These are phyloP conservation scores for Colostygia pectinataria DNA, from an alignment of 2,888 invertebrate species.

Conservation along the genomic window DNA sequence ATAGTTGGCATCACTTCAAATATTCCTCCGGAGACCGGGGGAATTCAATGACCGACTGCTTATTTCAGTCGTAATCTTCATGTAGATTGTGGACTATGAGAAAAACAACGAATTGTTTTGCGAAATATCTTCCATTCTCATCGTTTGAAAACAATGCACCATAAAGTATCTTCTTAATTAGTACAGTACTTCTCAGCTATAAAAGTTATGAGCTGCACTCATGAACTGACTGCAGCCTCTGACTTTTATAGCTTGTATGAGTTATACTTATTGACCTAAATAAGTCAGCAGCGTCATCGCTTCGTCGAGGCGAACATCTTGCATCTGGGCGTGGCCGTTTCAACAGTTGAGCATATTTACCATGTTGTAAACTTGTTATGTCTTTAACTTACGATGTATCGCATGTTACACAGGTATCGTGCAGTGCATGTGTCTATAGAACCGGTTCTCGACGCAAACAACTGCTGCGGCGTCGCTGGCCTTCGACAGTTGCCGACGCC, in stretches of 20 bases:
- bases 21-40: constrained; percentile 33
- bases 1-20: constrained; percentile 48
- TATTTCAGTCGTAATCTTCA: constrained; percentile 34
- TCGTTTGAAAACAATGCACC: constrained; percentile 14
- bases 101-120: constrained; percentile 7
- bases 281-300: constrained; percentile 70
- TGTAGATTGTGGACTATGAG: constrained; percentile 18
- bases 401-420: constrained; percentile 46
- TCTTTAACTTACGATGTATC: constrained; percentile 30
- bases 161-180: neutral
- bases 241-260: constrained; percentile 63
- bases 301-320: constrained; percentile 51
- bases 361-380: no score
- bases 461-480: constrained; percentile 57
- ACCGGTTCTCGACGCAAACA: constrained; percentile 68
- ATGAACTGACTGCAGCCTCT: constrained; percentile 38
- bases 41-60: constrained; percentile 39
- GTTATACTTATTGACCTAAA: constrained; percentile 72
- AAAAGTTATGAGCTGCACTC: constrained; percentile 1
- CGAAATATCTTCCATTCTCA: constrained; percentile 6
- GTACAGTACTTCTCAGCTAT: neutral
- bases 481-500: constrained; percentile 75
- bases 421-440: constrained; percentile 62
- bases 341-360: constrained; percentile 32
- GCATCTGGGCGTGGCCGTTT: constrained; percentile 60